These are phyloP conservation scores for Heterohyrax brucei DNA, from an alignment of 2,797 vertebrate species.

Conservation along the genomic window DNA sequence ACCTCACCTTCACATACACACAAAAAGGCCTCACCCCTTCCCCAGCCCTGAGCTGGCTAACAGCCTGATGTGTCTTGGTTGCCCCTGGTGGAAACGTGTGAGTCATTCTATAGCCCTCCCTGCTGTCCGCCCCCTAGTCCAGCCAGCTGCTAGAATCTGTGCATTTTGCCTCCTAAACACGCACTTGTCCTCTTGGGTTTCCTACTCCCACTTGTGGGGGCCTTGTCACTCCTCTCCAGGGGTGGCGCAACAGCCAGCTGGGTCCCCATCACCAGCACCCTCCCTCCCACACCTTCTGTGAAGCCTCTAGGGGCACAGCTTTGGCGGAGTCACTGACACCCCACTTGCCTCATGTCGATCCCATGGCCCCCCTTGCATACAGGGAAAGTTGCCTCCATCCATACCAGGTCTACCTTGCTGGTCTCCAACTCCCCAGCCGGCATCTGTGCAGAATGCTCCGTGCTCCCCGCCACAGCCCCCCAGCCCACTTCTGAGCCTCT, in stretches of 20 bases:
- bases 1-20: neutral
- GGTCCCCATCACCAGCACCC: neutral
- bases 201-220: neutral
- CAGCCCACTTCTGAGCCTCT: neutral
- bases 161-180: constrained; percentile 47
- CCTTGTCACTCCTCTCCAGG: neutral
- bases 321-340: neutral
- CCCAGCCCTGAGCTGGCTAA: neutral
- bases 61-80: constrained; percentile 54
- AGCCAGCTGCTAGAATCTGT: constrained; percentile 47
- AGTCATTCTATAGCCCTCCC: constrained; percentile 76
- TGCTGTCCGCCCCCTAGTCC: constrained; percentile 39
- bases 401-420: too few species aligned
- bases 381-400: neutral
- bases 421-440: neutral
- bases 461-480: too few species aligned
- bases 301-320: neutral
- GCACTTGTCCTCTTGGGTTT: neutral
- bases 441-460: neutral
- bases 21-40: neutral
- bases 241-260: neutral
- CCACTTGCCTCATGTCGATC: neutral
- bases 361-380: neutral
- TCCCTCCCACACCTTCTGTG: neutral
- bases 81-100: constrained; percentile 74